These are phyloP conservation scores for Antrozous pallidus DNA, from an alignment of 2,797 vertebrate genomes.

Conservation along the genomic window DNA sequence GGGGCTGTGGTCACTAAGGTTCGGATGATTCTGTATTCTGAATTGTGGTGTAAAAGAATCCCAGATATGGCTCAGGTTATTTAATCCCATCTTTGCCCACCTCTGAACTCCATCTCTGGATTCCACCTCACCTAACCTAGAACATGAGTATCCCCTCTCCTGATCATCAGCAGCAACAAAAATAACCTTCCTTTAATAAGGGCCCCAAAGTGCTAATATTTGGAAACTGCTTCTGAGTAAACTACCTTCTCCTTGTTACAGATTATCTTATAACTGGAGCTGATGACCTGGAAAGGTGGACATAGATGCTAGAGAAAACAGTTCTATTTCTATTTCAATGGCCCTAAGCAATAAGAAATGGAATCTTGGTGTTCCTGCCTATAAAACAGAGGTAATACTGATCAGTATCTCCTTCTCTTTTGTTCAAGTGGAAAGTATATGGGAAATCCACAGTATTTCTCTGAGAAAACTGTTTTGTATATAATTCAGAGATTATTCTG, in stretches of 20 bases:
- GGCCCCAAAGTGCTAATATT: background rate
- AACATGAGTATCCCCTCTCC: background rate
- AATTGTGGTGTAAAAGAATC: background rate
- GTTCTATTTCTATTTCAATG: background rate
- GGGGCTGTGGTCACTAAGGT: background rate
- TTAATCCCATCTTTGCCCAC: background rate
- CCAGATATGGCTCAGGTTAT: background rate
- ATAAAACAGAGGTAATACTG: background rate
- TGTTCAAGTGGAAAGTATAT: background rate
- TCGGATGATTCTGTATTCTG: background rate
- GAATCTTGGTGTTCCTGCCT: background rate
- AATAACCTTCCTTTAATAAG: background rate
- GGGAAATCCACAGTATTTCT: background rate
- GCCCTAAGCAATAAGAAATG: background rate
- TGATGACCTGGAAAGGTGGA: background rate
- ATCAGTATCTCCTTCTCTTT: background rate
- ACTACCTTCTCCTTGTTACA: background rate
- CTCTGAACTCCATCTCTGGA: background rate
- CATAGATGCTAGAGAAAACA: background rate
- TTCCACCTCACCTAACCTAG: background rate
- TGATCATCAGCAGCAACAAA: background rate
- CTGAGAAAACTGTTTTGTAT: background rate
- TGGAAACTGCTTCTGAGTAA: background rate
- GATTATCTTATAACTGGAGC: background rate
- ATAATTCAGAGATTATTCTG: background rate